A percentile compares a stretch with the other conserved stretches of the same genome.
These are phyloP conservation scores for Himalopsyche japonica DNA, from an alignment of 2,888 invertebrate species.

Conservation along the genomic window DNA sequence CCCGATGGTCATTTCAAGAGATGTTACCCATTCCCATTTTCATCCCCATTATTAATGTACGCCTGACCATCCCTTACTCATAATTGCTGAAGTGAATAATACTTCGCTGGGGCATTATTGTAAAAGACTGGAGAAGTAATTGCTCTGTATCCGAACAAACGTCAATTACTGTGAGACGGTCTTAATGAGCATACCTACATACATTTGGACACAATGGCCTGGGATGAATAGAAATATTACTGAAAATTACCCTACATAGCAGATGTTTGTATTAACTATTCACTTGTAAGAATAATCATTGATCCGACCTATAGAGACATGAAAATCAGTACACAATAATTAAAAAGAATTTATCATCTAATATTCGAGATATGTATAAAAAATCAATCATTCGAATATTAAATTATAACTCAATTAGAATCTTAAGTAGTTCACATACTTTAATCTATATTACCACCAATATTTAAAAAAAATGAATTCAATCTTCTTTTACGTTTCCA, in stretches of 20 bases:
- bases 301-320: neutral
- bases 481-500: too few relatives aligned
- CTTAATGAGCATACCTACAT: constrained; percentile 25
- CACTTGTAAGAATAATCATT: neutral
- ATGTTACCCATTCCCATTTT: constrained; percentile 6
- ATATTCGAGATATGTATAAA: too few relatives aligned
- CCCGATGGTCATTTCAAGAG: constrained; percentile 21
- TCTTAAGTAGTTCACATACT: too few relatives aligned
- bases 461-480: too few relatives aligned
- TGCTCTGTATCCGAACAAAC: constrained; percentile 23
- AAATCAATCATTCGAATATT: too few relatives aligned
- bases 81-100: constrained; percentile 19
- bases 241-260: neutral
- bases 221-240: neutral
- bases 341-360: too few relatives aligned
- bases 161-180: constrained; percentile 28
- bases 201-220: neutral
- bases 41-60: neutral
- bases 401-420: too few relatives aligned
- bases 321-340: too few relatives aligned
- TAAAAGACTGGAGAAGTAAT: constrained; percentile 21
- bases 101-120: constrained; percentile 5
- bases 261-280: neutral
- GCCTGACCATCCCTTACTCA: constrained; percentile 15
- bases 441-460: too few relatives aligned